phyloP scores from a whole-genome alignment of 2,888 invertebrate genomes.

The Conus canariensis region DNA sequence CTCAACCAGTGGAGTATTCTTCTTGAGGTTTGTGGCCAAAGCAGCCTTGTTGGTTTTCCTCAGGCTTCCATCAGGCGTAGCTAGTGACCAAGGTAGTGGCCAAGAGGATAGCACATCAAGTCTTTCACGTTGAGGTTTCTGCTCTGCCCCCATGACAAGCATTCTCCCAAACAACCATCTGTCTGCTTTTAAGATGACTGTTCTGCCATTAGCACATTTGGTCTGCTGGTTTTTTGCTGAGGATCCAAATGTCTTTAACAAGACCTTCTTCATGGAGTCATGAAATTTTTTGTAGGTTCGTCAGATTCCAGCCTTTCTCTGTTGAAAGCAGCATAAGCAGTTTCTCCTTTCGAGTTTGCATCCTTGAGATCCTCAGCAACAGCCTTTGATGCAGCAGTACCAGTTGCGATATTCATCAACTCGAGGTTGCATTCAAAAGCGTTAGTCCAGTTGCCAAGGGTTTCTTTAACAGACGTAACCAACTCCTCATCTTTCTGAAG shows the following conservation, averaged over 20 bases:
- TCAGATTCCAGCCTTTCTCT: too few relatives aligned
- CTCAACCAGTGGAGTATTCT: too few relatives aligned
- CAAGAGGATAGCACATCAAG: too few relatives aligned
- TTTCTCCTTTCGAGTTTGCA: neutral
- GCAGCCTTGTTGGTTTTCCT: too few relatives aligned
- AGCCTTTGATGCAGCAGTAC: neutral
- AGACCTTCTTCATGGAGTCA: conserved; percentile 47
- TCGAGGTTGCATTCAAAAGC: neutral
- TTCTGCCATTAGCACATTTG: too few relatives aligned
- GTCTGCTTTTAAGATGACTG: neutral
- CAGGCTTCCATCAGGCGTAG: too few relatives aligned
- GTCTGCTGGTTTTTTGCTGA: neutral
- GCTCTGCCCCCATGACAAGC: too few relatives aligned
- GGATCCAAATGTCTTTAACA: conserved; percentile 48
- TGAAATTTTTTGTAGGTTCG: conserved; percentile 45
- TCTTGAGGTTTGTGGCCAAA: too few relatives aligned
- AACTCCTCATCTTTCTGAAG: conserved; percentile 46
- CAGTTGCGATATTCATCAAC: neutral
- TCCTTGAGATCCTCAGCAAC: neutral
- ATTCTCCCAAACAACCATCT: neutral
- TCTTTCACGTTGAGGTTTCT: too few relatives aligned
- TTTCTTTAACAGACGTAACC: neutral
- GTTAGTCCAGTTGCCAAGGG: too few relatives aligned
- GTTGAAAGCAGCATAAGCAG: too few relatives aligned
- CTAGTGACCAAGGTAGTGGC: too few relatives aligned